Conservation (phyloP, 2,797 vertebrate species). For the Crossoptilon crossoptilon region DNA sequence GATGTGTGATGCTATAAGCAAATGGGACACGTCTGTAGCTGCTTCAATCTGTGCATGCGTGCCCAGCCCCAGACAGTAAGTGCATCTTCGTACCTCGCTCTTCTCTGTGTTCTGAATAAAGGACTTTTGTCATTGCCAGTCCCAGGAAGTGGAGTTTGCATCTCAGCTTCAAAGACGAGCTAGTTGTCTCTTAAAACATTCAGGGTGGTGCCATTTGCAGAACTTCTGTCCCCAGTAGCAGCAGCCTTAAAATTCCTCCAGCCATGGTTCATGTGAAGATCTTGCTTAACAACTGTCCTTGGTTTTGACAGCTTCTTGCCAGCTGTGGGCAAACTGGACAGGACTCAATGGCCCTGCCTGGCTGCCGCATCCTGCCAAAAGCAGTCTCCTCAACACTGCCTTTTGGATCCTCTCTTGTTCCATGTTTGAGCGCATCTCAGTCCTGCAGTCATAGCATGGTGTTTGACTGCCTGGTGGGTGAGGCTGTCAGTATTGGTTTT, state of each 20-base stretch:
- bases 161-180: not conserved
- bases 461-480: not conserved
- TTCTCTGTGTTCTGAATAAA: not conserved
- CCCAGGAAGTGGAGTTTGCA: not conserved
- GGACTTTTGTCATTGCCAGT: not conserved
- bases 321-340: not conserved
- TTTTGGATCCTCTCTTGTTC: not conserved
- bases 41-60: not conserved
- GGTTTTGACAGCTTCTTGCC: not conserved
- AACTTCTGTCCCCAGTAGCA: not conserved
- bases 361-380: not conserved
- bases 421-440: not conserved
- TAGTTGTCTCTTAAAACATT: not conserved
- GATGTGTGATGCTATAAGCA: not conserved
- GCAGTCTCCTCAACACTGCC: not conserved
- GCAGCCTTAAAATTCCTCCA: not conserved
- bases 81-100: not conserved
- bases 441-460: not conserved
- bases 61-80: not conserved
- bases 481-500: not conserved
- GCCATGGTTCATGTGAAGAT: not conserved
- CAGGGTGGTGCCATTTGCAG: not conserved
- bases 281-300: not conserved
- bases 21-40: not conserved
- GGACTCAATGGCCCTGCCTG: not conserved